phyloP scores from a whole-genome alignment of 2,888 invertebrate genomes.

The Trachelus tabidus region DNA sequence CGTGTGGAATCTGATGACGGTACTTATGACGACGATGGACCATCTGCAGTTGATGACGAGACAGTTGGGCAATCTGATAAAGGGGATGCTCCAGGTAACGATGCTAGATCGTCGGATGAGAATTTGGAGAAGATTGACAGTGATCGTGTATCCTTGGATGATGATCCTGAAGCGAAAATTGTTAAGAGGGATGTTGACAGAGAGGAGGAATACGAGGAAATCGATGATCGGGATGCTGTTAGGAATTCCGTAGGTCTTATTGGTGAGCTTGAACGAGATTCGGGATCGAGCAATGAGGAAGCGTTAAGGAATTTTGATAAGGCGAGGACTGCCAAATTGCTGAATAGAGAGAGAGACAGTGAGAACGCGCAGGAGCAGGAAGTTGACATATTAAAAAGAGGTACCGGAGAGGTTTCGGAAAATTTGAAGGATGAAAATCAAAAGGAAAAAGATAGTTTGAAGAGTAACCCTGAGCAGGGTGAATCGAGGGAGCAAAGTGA shows the following conservation, averaged over 20 bases:
- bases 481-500: neutral
- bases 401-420: neutral
- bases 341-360: conserved; percentile 33
- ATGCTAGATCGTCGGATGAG: neutral
- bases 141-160: neutral
- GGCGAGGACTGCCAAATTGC: conserved; percentile 4
- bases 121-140: neutral
- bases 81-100: too few relatives aligned
- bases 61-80: too few relatives aligned
- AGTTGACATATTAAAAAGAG: neutral
- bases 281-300: conserved; percentile 34
- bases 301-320: conserved; percentile 42
- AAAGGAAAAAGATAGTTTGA: neutral
- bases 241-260: too few relatives aligned
- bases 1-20: too few relatives aligned
- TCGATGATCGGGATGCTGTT: conserved; percentile 17
- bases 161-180: conserved; percentile 25
- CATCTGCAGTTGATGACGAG: too few relatives aligned
- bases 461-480: conserved; percentile 4
- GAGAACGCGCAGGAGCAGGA: conserved; percentile 23
- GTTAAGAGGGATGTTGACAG: conserved; percentile 29
- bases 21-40: too few relatives aligned
- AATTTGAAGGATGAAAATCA: conserved; percentile 15
- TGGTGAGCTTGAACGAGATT: too few relatives aligned
- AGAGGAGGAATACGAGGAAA: conserved; percentile 39